Conservation (phyloP, 2,797 vertebrate species). For the Clamator glandarius region DNA sequence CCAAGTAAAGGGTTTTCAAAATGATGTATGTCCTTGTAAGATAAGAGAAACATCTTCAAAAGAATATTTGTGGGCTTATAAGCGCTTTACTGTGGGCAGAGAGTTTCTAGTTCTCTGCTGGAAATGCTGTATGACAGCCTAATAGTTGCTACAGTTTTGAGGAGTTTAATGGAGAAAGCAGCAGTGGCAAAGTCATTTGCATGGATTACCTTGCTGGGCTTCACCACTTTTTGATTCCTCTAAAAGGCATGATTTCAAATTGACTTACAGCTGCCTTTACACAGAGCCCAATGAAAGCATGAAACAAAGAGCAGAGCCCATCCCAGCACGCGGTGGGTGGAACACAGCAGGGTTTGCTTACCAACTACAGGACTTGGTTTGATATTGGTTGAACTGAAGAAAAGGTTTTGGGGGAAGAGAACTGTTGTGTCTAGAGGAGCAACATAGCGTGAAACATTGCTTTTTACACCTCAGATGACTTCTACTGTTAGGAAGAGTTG, state of each 20-base stretch:
- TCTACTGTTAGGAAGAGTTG: too few relatives aligned
- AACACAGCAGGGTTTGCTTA: neutral
- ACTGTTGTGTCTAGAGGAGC: neutral
- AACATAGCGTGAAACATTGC: accelerated
- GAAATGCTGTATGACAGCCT: neutral
- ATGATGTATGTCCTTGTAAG: slow-evolving; percentile 26
- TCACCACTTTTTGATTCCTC: neutral
- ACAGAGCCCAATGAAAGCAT: neutral
- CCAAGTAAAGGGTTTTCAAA: neutral
- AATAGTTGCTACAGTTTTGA: neutral
- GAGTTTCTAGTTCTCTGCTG: neutral
- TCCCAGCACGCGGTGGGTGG: accelerated
- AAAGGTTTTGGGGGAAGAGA: neutral
- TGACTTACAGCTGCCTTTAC: neutral
- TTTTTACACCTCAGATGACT: neutral
- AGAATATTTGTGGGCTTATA: neutral
- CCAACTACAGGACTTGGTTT: neutral
- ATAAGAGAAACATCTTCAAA: slow-evolving; percentile 52
- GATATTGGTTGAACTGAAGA: neutral
- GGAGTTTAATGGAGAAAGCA: neutral
- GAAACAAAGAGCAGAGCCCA: neutral
- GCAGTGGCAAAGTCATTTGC: neutral
- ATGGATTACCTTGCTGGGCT: neutral
- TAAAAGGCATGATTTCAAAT: neutral
- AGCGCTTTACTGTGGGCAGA: neutral